Base-by-base conservation (phyloP, 2,888 invertebrate species). In the Scotopteryx bipunctaria region DNA sequence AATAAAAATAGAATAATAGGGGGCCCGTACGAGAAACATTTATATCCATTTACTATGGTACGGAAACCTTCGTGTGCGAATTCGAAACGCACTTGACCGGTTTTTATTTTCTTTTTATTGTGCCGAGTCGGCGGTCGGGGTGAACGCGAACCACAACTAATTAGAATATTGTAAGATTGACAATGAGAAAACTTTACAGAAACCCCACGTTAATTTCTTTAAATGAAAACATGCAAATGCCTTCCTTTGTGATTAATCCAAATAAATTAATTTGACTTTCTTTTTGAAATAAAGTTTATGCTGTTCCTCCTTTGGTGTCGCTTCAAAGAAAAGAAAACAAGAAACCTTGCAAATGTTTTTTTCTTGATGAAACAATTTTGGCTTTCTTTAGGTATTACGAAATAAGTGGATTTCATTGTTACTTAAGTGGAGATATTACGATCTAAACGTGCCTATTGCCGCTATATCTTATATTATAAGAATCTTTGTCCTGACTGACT, bases 331-430 rank as follows among this genome's bases (percentile, higher is more conserved):
- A 45, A 29, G 5, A 40, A 36, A 45, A 50, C 49, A 16, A 21
- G 75, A 77, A 73, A 56, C 72, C 76, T 41, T 67, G 63, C 9
- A 63, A 50, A 51, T 64, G 47, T 17, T 25, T 52, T 52, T 37
- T 23, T 25, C 9, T 29, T 35, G 21, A 33, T 66, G 70, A 37
- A 61, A 44, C 57, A 60, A 60, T 51, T 55, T 52, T 57, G 37
- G 45, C 61, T 71, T 71, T 65, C 48, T 71, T 59, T 64, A 56
- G 58, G 71, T 53, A 71, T 74, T 75, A 74, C 52, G 62, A 65
- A 69, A 61, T 79, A 78, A 80, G 75, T 70, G 59, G 76, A 76
- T 78, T 77, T n/a, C n/a, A n/a, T n/a, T 79, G 47, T 47, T 61
- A 55, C 57, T 51, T 54, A 43, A 19, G 29, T 14, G 11, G 21